Conservation (phyloP, 30 jellyfish, hydroid and myxozoan genomes). For the Cassiopea andromeda region DNA sequence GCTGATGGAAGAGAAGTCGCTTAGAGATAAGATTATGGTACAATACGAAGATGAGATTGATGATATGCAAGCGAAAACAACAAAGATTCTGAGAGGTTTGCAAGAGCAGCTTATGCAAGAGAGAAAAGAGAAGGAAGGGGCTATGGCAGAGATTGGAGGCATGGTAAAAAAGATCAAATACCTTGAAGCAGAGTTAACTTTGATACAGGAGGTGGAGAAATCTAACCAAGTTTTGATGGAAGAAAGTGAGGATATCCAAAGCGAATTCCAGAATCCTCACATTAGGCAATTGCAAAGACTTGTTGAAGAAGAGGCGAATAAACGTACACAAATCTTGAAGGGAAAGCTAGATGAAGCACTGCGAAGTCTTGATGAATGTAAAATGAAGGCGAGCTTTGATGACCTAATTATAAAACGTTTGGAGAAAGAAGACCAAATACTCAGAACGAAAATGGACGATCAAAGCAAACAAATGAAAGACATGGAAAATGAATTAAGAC, state of each 20-base stretch:
- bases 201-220: conserved; percentile 39
- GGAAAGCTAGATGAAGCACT: conserved; percentile 33
- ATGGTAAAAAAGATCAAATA: conserved; percentile 24
- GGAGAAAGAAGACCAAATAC: conserved; percentile 26
- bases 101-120: conserved; percentile 67
- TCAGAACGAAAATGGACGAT: conserved; percentile 32
- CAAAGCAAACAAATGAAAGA: conserved; percentile 58
- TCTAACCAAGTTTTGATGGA: neutral
- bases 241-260: conserved; percentile 9
- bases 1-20: conserved; percentile 65
- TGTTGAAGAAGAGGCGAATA: conserved; percentile 46
- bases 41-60: conserved; percentile 69
- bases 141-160: conserved; percentile 11
- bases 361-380: conserved; percentile 31
- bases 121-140: conserved; percentile 63
- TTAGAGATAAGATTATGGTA: conserved; percentile 62
- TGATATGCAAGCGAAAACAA: conserved; percentile 61
- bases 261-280: neutral
- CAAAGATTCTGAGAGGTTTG: conserved; percentile 46
- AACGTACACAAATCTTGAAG: conserved; percentile 19
- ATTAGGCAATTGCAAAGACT: neutral
- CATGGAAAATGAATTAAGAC: conserved; percentile 50
- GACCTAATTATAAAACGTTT: conserved; percentile 25
- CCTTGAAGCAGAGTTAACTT: conserved; percentile 31
- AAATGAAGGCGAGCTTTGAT: conserved; percentile 18